Conservation (phyloP, 2,888 invertebrate species). For the Blera fallax region DNA sequence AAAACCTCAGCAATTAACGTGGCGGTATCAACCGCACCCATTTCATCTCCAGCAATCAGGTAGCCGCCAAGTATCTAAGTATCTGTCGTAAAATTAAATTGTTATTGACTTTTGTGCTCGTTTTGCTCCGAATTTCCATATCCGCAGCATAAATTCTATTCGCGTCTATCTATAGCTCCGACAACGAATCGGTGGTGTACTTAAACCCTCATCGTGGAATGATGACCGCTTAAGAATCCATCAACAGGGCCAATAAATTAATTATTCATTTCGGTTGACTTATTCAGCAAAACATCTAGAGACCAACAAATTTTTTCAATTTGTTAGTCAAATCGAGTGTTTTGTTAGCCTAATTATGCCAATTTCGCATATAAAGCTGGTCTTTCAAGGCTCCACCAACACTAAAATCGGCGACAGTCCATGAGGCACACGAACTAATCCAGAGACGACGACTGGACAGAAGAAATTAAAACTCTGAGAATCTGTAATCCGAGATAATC, state of each 20-base stretch:
- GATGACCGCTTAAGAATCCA: slow-evolving; percentile 17
- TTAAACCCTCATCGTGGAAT: background rate
- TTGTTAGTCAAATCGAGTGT: slow-evolving; percentile 25
- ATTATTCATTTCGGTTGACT: slow-evolving; percentile 19
- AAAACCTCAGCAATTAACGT: slow-evolving; percentile 23
- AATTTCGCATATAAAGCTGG: background rate
- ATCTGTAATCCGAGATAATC: slow-evolving; percentile 69
- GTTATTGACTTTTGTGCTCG: slow-evolving; percentile 22
- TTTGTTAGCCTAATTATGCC: background rate
- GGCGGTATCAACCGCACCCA: slow-evolving; percentile 3
- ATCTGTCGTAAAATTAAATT: slow-evolving; percentile 36
- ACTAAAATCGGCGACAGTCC: too few species aligned
- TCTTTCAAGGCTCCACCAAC: too few species aligned
- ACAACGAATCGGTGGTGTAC: background rate
- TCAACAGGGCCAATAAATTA: background rate
- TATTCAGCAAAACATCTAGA: background rate
- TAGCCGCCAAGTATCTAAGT: background rate
- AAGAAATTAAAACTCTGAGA: slow-evolving; percentile 68
- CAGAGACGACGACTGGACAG: background rate
- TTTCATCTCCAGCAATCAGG: slow-evolving; percentile 3
- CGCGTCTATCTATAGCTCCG: background rate
- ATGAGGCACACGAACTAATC: background rate
- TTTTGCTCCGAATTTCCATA: slow-evolving; percentile 44
- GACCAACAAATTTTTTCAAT: slow-evolving; percentile 5
- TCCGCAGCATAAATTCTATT: slow-evolving; percentile 18